Evolutionary conservation across 2,888 invertebrate genomes (phyloP).

Genomic region (Aplocera efformata): DNA sequence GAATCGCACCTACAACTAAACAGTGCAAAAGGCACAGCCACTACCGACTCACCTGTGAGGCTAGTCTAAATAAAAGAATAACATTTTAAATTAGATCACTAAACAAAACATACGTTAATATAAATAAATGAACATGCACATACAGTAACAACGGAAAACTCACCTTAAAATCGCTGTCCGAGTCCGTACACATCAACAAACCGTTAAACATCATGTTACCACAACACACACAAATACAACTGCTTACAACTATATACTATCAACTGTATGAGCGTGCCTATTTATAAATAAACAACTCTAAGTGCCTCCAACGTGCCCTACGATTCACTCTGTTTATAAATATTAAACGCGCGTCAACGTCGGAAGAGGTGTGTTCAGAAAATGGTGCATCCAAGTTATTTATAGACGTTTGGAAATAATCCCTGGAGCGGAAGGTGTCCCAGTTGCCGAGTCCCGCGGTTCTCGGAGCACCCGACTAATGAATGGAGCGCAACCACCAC

Average conservation of each 20-base stretch:
- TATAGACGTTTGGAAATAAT: constrained; percentile 22
- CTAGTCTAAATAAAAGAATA: too few species aligned
- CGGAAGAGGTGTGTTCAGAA: constrained; percentile 26
- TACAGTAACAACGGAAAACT: too few species aligned
- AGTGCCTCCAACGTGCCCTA: too few species aligned
- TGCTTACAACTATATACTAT: constrained; percentile 12
- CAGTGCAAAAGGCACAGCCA: too few species aligned
- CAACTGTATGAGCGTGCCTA: constrained; percentile 19
- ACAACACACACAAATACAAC: constrained; percentile 8
- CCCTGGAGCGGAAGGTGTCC: constrained; percentile 20
- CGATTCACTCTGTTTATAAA: too few species aligned
- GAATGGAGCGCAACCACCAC: too few species aligned
- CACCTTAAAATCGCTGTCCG: constrained; percentile 70
- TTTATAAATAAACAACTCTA: constrained; percentile 9
- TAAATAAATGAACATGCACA: too few species aligned
- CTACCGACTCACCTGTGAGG: too few species aligned
- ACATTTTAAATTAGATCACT: too few species aligned
- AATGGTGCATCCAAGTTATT: constrained; percentile 25
- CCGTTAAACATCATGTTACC: constrained; percentile 70
- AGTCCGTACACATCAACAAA: constrained; percentile 60
- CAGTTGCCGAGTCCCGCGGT: constrained; percentile 13
- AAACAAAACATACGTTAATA: too few species aligned
- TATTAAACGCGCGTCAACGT: constrained; percentile 12
- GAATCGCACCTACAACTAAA: too few species aligned
- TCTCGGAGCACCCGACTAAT: too few species aligned